Percentiles rank a stretch among this genome's conserved stretches.
These are phyloP conservation scores for Sesia apiformis DNA, from an alignment of 2,888 invertebrate species.

Conservation along the genomic window DNA sequence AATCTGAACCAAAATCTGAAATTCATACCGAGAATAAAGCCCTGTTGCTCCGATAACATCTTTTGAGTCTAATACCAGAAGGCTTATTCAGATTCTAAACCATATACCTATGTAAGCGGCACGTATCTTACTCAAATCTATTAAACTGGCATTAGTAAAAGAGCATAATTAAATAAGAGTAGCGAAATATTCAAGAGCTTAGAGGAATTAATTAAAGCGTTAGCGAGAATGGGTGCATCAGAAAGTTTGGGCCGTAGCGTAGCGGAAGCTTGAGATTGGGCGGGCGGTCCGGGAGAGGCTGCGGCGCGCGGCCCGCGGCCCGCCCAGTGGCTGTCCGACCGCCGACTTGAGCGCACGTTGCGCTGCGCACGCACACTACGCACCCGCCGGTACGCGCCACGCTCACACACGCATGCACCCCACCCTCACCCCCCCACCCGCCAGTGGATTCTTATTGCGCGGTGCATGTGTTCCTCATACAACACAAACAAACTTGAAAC, in stretches of 20 bases:
- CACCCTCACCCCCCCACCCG: slow-evolving; percentile 12
- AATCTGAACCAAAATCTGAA: too few species aligned
- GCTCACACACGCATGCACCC: slow-evolving; percentile 49
- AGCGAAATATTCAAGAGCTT: too few species aligned
- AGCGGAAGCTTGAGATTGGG: slow-evolving; percentile 33
- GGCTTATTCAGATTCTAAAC: too few species aligned
- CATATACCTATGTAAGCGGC: too few species aligned
- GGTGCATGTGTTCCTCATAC: slow-evolving; percentile 14
- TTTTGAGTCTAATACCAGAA: too few species aligned
- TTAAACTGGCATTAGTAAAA: too few species aligned
- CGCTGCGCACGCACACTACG: slow-evolving; percentile 50
- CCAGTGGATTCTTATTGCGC: slow-evolving; percentile 26
- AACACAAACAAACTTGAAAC: neutral
- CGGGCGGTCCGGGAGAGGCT: slow-evolving; percentile 46
- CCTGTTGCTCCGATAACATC: too few species aligned
- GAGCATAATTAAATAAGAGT: too few species aligned
- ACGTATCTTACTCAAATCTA: too few species aligned
- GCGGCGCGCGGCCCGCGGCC: slow-evolving; percentile 27
- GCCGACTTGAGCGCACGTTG: slow-evolving; percentile 66
- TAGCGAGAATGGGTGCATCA: slow-evolving; percentile 24
- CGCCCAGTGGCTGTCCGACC: slow-evolving; percentile 61
- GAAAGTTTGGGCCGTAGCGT: slow-evolving; percentile 27
- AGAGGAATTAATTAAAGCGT: neutral
- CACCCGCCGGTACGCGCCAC: slow-evolving; percentile 68
- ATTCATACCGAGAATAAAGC: too few species aligned